Evolutionary conservation across 2,113 vertebrate genomes (phyloP).

Genomic region (Lampris incognitus): DNA sequence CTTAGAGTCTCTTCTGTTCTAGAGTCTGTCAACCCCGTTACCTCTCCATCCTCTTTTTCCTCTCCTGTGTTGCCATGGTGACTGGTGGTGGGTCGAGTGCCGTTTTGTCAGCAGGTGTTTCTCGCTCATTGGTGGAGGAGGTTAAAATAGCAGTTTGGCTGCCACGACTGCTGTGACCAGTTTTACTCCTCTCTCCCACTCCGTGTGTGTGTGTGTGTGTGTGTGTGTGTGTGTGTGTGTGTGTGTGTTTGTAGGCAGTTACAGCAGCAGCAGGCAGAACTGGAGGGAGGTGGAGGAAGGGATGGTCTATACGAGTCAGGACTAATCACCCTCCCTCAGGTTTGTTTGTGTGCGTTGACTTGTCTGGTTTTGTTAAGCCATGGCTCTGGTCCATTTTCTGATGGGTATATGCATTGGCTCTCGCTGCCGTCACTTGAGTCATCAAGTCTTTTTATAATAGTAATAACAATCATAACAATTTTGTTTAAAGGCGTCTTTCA

Average conservation of each 20-base stretch:
- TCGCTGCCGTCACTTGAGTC: not conserved
- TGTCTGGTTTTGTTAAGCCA: not conserved
- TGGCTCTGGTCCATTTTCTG: not conserved
- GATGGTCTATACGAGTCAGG: slow-evolving; percentile 84
- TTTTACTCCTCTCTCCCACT: not conserved
- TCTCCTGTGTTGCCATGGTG: slow-evolving; percentile 64
- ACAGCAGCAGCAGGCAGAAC: slow-evolving; percentile 89
- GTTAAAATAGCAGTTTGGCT: slow-evolving; percentile 30
- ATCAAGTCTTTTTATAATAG: not conserved
- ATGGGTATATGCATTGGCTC: too few relatives aligned
- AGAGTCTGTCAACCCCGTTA: slow-evolving; percentile 2
- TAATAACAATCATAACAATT: too few relatives aligned
- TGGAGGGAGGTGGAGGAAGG: slow-evolving; percentile 87
- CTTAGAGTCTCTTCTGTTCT: slow-evolving; percentile 12
- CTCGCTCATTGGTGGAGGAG: slow-evolving; percentile 35
- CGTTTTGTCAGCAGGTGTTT: slow-evolving; percentile 56
- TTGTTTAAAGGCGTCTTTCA: too few relatives aligned
- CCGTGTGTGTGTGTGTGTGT: not conserved
- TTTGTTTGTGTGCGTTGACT: slow-evolving; percentile 33
- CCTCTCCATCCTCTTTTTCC: slow-evolving; percentile 12
- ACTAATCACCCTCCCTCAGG: slow-evolving; percentile 77
- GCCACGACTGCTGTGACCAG: not conserved
- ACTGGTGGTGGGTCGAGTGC: slow-evolving; percentile 66
- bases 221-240: not conserved
- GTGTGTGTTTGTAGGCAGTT: slow-evolving; percentile 69